A percentile compares a stretch with the other conserved stretches of the same genome.
These are phyloP conservation scores for Drosophila pallidifrons DNA, from an alignment of 1,140 invertebrate genomes.

Conservation along the genomic window DNA sequence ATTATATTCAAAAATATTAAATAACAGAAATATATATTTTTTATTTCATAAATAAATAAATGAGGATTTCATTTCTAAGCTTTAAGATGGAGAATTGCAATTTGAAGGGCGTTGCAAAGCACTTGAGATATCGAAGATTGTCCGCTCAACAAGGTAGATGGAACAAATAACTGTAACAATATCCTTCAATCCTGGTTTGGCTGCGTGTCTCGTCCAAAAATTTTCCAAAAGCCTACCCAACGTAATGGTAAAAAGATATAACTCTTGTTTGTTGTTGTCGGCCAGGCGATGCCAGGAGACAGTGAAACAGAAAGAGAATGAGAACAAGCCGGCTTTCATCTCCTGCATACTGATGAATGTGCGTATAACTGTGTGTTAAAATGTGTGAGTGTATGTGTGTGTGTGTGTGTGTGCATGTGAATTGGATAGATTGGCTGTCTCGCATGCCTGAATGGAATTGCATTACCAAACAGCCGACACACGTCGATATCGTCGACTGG, in stretches of 20 bases:
- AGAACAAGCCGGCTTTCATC: conserved; percentile 65
- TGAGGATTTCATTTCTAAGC: not conserved
- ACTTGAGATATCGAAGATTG: not conserved
- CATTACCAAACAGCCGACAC: conserved; percentile 67
- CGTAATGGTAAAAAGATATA: conserved; percentile 70
- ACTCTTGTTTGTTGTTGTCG: conserved; percentile 66
- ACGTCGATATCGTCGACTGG: conserved; percentile 45
- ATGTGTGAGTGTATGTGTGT: conserved; percentile 20
- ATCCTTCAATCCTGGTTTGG: conserved; percentile 26
- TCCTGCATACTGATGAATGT: conserved; percentile 77
- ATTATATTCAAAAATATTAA: not conserved
- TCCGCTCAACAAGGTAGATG: not conserved
- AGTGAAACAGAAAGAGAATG: conserved; percentile 22
- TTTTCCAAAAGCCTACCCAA: conserved; percentile 49
- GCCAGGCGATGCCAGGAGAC: conserved; percentile 40
- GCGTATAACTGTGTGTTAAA: conserved; percentile 34
- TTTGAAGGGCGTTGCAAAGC: not conserved
- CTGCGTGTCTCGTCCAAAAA: conserved; percentile 42
- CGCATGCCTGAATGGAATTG: conserved; percentile 79
- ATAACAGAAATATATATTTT: not conserved
- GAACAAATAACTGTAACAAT: conserved; percentile 26
- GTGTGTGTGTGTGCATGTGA: conserved; percentile 38
- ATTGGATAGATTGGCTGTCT: conserved; percentile 79
- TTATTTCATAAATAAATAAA: not conserved
- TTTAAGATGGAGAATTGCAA: not conserved